Conservation (phyloP, 2,113 vertebrate genomes). For the Sminthopsis crassicaudata region DNA sequence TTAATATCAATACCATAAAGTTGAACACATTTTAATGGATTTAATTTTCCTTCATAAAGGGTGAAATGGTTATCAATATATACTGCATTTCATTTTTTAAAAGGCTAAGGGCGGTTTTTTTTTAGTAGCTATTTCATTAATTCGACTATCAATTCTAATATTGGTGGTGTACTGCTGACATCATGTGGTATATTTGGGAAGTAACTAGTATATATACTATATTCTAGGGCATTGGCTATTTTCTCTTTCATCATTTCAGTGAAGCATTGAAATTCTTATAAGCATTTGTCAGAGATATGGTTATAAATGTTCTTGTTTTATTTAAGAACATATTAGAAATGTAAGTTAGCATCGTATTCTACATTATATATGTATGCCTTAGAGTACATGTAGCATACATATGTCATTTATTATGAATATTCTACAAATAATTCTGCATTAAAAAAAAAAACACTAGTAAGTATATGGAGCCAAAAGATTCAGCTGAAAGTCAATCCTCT, state of each 20-base stretch:
- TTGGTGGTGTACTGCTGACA: slow-evolving; percentile 58
- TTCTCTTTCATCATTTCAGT: neutral
- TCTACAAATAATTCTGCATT: neutral
- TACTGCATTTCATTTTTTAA: neutral
- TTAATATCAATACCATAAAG: neutral
- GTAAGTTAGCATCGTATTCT: slow-evolving; percentile 26
- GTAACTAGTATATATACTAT: neutral
- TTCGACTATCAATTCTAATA: neutral
- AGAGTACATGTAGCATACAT: neutral
- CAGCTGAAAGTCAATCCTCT: neutral
- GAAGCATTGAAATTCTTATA: neutral
- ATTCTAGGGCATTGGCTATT: neutral
- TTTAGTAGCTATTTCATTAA: neutral
- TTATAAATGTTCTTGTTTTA: neutral
- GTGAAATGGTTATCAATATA: neutral
- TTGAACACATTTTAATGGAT: neutral
- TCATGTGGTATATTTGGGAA: slow-evolving; percentile 34
- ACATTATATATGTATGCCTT: neutral
- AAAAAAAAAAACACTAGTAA: neutral
- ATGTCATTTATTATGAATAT: neutral
- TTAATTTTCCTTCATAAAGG: neutral
- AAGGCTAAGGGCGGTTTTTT: neutral
- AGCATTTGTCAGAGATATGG: neutral
- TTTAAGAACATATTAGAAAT: slow-evolving; percentile 18
- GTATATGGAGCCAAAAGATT: neutral